Conservation (phyloP, 2,888 invertebrate genomes). For the Junonia oenone region DNA sequence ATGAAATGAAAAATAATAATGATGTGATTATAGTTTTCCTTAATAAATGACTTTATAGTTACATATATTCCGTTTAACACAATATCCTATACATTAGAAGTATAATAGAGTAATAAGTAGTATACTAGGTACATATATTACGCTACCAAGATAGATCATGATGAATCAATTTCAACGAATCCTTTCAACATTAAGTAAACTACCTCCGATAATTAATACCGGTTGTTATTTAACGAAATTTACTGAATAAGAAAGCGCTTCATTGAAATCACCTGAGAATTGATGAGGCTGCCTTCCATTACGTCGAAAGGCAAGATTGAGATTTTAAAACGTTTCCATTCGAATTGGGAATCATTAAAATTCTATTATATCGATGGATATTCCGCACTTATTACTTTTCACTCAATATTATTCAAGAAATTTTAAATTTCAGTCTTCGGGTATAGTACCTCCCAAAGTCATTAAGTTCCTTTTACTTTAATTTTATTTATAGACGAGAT, state of each 20-base stretch:
- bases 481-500: no score
- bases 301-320: slow-evolving; percentile 26
- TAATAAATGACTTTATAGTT: no score
- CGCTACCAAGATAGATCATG: slow-evolving; percentile 13
- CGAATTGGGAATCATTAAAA: slow-evolving; percentile 30
- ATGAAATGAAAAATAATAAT: no score
- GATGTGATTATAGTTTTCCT: no score
- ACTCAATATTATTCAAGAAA: slow-evolving; percentile 16
- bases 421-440: slow-evolving; percentile 1
- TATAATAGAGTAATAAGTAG: no score
- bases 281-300: slow-evolving; percentile 44
- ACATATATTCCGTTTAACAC: no score
- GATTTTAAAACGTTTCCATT: slow-evolving; percentile 26
- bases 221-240: slow-evolving; percentile 60
- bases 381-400: slow-evolving; percentile 10
- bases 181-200: slow-evolving; percentile 49
- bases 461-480: not conserved
- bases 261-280: slow-evolving; percentile 62
- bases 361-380: slow-evolving; percentile 21
- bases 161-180: slow-evolving; percentile 53
- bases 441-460: not conserved
- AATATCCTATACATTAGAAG: no score
- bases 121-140: not conserved
- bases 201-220: slow-evolving; percentile 65
- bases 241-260: slow-evolving; percentile 56